Percentiles rank a stretch among this genome's conserved stretches.
These are phyloP conservation scores for Hassar affinis DNA, from an alignment of 2,113 vertebrate genomes.

Conservation along the genomic window DNA sequence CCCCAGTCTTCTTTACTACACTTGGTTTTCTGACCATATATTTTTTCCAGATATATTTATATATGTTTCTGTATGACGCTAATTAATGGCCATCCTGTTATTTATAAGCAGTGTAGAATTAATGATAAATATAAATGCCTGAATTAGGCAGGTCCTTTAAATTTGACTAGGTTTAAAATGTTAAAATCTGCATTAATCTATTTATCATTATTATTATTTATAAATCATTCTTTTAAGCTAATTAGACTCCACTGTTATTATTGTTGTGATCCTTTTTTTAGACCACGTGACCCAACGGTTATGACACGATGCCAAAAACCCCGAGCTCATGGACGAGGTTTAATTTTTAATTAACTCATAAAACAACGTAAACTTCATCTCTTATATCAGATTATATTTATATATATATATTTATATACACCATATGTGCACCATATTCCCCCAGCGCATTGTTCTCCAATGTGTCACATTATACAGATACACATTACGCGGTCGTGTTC, in stretches of 20 bases:
- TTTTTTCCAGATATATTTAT: too few species aligned
- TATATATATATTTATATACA: too few species aligned
- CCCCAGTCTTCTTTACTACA: too few species aligned
- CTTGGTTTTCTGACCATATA: too few species aligned
- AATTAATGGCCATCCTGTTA: not conserved
- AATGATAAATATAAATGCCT: too few species aligned
- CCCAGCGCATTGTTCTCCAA: not conserved
- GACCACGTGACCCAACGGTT: constrained; percentile 1
- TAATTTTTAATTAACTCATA: not conserved
- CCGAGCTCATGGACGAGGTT: not conserved
- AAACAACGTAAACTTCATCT: not conserved
- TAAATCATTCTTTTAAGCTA: not conserved
- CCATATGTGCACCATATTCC: not conserved
- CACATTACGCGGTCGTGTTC: not conserved
- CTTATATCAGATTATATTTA: not conserved
- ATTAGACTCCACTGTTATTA: not conserved
- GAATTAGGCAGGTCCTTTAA: not conserved
- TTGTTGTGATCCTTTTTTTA: not conserved
- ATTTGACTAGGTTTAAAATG: not conserved
- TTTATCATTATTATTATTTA: not conserved
- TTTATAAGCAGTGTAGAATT: not conserved
- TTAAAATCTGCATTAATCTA: not conserved
- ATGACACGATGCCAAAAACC: not conserved
- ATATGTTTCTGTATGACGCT: not conserved
- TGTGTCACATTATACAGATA: too few species aligned